phyloP scores from a whole-genome alignment of 1,140 invertebrate species.

The Hestina assimilis region DNA sequence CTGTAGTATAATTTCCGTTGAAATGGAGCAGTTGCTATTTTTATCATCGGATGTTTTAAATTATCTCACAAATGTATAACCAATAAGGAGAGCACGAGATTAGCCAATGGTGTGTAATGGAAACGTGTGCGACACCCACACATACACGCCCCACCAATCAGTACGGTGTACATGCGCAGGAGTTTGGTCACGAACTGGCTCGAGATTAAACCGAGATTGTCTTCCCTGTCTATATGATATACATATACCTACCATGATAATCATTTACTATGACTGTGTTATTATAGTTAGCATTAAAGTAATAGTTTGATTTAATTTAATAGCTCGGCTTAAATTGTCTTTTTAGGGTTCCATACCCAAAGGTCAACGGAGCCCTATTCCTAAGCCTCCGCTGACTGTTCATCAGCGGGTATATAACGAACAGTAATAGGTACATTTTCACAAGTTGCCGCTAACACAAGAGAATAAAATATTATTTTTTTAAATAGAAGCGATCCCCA shows the following conservation, averaged over 20 bases:
- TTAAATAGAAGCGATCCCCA: too few relatives aligned
- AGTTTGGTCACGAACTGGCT: conserved; percentile 57
- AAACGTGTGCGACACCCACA: conserved; percentile 43
- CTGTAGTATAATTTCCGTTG: too few relatives aligned
- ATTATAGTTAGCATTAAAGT: neutral
- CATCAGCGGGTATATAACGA: too few relatives aligned
- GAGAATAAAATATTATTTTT: too few relatives aligned
- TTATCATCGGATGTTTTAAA: neutral
- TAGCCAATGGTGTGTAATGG: conserved; percentile 42
- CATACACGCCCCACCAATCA: conserved; percentile 23
- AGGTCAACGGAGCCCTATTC: too few relatives aligned
- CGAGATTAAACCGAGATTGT: conserved; percentile 62
- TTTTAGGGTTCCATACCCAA: too few relatives aligned
- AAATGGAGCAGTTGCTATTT: neutral
- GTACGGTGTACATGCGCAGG: conserved; percentile 45
- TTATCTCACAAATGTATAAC: conserved; percentile 1
- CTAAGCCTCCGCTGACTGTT: too few relatives aligned
- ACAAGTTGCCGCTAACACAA: too few relatives aligned
- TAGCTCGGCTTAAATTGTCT: too few relatives aligned
- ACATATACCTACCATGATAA: too few relatives aligned
- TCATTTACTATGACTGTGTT: neutral
- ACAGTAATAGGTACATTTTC: too few relatives aligned
- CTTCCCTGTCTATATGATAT: conserved; percentile 35
- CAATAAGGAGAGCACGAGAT: conserved; percentile 12
- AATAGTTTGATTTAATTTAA: neutral